These are phyloP conservation scores for Scartelaos histophorus DNA, from an alignment of 2,113 vertebrate species.

Conservation along the genomic window DNA sequence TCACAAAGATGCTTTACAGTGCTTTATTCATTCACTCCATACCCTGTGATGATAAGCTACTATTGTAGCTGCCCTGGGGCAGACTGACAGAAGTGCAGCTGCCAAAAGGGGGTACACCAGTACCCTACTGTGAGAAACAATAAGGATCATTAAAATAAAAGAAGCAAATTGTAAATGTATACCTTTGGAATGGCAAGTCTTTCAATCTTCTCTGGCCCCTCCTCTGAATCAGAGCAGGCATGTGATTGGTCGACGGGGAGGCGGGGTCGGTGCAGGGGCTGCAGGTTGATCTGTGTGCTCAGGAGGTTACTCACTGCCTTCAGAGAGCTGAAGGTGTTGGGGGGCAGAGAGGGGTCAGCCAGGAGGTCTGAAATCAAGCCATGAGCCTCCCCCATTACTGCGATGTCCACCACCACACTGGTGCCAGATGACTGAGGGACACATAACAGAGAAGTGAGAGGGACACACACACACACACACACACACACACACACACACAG, in stretches of 20 bases:
- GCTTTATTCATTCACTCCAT: no score
- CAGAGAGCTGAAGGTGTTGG: slow-evolving; percentile 90
- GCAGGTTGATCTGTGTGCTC: slow-evolving; percentile 90
- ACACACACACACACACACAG: background rate
- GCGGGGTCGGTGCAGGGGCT: slow-evolving; percentile 87
- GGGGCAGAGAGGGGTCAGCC: slow-evolving; percentile 89
- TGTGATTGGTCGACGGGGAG: slow-evolving; percentile 81
- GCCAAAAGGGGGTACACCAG: no score
- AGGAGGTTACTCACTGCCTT: slow-evolving; percentile 95
- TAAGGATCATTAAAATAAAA: background rate
- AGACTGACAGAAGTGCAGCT: no score
- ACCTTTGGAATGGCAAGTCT: slow-evolving; percentile 92
- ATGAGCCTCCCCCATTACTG: slow-evolving; percentile 97
- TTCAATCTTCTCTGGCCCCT: slow-evolving; percentile 84
- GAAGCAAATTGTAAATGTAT: background rate
- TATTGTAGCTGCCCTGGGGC: no score
- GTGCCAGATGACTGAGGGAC: slow-evolving; percentile 87
- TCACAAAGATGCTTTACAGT: no score
- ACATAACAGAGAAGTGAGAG: no score
- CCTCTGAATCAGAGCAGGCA: slow-evolving; percentile 88
- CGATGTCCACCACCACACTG: slow-evolving; percentile 92
- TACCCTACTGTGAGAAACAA: background rate
- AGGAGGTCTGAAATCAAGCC: slow-evolving; percentile 95
- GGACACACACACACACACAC: no score
- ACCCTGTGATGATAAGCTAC: no score